Conservation (phyloP, 2,113 vertebrate genomes). For the Vanacampus margaritifer region DNA sequence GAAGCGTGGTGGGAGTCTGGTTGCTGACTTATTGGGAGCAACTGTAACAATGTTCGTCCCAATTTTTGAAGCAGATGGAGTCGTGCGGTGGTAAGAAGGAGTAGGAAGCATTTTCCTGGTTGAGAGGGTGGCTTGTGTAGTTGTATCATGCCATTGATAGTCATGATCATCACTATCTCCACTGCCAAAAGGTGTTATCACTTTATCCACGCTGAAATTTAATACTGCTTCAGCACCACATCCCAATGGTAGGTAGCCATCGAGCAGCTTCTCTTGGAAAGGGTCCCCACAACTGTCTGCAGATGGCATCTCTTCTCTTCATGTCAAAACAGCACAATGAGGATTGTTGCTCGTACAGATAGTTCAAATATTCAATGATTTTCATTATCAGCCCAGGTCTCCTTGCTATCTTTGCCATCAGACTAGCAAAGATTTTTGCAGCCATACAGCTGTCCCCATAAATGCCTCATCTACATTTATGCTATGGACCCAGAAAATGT, state of each 20-base stretch:
- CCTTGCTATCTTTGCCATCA: conserved; percentile 61
- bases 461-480: conserved; percentile 69
- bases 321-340: conserved; percentile 67
- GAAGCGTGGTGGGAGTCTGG: conserved; percentile 47
- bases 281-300: conserved; percentile 62
- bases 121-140: conserved; percentile 12
- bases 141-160: conserved; percentile 2
- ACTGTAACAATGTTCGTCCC: not conserved
- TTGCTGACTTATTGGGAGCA: conserved; percentile 14
- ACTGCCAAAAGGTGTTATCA: conserved; percentile 34
- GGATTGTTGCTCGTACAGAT: conserved; percentile 39
- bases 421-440: conserved; percentile 61
- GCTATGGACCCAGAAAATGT: conserved; percentile 40
- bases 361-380: conserved; percentile 22
- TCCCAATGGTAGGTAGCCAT: conserved; percentile 52
- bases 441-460: conserved; percentile 53
- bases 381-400: conserved; percentile 40
- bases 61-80: not conserved
- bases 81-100: conserved; percentile 5
- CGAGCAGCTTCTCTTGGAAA: conserved; percentile 45
- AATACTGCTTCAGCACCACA: conserved; percentile 62
- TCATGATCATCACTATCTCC: conserved; percentile 39
- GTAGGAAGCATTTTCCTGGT: conserved; percentile 38
- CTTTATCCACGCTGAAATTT: conserved; percentile 61
- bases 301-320: conserved; percentile 60